Evolutionary conservation across 2,113 vertebrate species (phyloP).

Genomic region (Poecilia latipinna): DNA sequence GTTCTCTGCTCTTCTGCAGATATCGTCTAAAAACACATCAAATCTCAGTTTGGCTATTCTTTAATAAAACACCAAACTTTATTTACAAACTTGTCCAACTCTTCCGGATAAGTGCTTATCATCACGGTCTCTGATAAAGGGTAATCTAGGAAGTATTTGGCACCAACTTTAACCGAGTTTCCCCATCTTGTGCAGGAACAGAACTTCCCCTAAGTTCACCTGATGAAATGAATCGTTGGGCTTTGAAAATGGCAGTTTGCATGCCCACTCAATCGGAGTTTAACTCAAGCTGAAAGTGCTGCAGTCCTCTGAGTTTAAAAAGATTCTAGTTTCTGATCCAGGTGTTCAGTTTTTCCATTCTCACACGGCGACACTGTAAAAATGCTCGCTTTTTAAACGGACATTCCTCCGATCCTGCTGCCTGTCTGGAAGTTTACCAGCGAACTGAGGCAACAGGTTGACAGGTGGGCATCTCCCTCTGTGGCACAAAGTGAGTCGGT

Average conservation of each 20-base stretch:
- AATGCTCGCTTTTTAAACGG: not conserved
- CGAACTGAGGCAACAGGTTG: constrained; percentile 23
- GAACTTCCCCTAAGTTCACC: not conserved
- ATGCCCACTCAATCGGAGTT: too few species aligned
- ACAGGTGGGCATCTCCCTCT: constrained; percentile 59
- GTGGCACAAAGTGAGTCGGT: not conserved
- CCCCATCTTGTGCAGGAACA: not conserved
- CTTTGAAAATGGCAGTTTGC: too few species aligned
- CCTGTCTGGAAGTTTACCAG: constrained; percentile 8
- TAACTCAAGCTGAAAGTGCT: too few species aligned
- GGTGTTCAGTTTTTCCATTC: too few species aligned
- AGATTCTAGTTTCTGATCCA: too few species aligned
- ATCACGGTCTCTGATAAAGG: not conserved
- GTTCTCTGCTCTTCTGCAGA: too few species aligned
- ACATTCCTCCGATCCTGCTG: not conserved
- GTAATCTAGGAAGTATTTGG: not conserved
- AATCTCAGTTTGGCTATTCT: not conserved
- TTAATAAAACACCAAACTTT: not conserved
- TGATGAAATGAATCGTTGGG: too few species aligned
- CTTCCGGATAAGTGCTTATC: not conserved
- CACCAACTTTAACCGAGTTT: not conserved
- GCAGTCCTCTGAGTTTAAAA: too few species aligned
- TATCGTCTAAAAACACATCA: not conserved
- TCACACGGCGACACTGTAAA: not conserved
- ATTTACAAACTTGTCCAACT: not conserved